phyloP scores from a whole-genome alignment of 2,113 vertebrate genomes.

The Bombycilla garrulus region DNA sequence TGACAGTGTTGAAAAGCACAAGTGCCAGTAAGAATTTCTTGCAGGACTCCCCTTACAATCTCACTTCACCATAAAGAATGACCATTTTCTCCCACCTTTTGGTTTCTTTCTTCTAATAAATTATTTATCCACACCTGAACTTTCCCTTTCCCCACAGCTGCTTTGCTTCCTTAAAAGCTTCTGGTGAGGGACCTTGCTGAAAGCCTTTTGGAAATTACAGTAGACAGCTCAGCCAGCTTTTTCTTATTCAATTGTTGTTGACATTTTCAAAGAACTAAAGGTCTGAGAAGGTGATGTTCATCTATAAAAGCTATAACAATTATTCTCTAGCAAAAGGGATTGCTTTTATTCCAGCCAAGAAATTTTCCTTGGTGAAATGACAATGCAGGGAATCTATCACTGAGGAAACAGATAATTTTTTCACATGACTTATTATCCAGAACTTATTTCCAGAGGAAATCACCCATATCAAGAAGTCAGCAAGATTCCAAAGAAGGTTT shows the following conservation, averaged over 20 bases:
- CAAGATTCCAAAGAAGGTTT: neutral
- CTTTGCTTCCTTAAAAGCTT: constrained; percentile 6
- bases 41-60: neutral
- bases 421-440: neutral
- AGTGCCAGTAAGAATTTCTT: neutral
- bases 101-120: neutral
- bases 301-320: neutral
- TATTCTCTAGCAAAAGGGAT: neutral
- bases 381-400: neutral
- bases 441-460: neutral
- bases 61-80: neutral
- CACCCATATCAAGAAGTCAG: neutral
- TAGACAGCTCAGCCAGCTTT: neutral
- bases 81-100: neutral
- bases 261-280: constrained; percentile 11
- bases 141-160: neutral
- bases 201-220: neutral
- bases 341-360: neutral
- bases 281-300: neutral
- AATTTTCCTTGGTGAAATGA: neutral
- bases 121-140: neutral
- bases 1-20: neutral
- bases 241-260: neutral
- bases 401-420: neutral
- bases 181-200: neutral